phyloP scores from a whole-genome alignment of 1,140 invertebrate species.

The Eueides isabella region DNA sequence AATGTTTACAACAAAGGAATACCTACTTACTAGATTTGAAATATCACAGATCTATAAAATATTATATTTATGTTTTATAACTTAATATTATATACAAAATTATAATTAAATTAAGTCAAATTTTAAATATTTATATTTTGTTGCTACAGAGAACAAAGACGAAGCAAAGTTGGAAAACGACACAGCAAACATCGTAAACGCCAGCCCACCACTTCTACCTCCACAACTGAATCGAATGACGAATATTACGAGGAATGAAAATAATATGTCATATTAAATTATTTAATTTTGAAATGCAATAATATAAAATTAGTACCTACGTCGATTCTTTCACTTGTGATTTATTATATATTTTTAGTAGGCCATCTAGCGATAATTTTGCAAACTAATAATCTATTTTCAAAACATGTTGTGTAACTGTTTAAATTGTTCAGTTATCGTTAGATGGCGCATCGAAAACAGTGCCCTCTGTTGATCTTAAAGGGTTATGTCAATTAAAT shows the following conservation, averaged over 20 bases:
- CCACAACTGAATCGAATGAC: conserved; percentile 54
- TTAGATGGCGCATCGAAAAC: background rate
- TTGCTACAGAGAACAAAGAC: conserved; percentile 14
- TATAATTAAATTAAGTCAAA: too few species aligned
- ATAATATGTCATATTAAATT: too few species aligned
- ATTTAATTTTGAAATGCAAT: background rate
- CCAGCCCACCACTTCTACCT: conserved; percentile 48
- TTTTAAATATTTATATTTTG: too few species aligned
- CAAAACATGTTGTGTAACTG: background rate
- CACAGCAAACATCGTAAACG: conserved; percentile 52
- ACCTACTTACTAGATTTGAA: too few species aligned
- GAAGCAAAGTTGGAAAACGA: conserved; percentile 48
- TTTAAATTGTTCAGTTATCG: background rate
- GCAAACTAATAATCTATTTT: background rate
- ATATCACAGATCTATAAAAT: too few species aligned
- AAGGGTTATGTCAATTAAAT: too few species aligned
- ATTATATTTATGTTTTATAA: too few species aligned
- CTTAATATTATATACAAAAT: too few species aligned
- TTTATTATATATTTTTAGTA: background rate
- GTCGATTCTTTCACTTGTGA: background rate
- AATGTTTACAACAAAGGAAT: too few species aligned
- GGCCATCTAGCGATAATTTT: conserved; percentile 21
- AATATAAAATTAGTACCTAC: background rate
- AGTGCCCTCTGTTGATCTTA: background rate
- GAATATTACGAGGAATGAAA: conserved; percentile 57